Evolutionary conservation across 2,888 invertebrate species (phyloP).

Genomic region (Callyntrura guangdongensis): DNA sequence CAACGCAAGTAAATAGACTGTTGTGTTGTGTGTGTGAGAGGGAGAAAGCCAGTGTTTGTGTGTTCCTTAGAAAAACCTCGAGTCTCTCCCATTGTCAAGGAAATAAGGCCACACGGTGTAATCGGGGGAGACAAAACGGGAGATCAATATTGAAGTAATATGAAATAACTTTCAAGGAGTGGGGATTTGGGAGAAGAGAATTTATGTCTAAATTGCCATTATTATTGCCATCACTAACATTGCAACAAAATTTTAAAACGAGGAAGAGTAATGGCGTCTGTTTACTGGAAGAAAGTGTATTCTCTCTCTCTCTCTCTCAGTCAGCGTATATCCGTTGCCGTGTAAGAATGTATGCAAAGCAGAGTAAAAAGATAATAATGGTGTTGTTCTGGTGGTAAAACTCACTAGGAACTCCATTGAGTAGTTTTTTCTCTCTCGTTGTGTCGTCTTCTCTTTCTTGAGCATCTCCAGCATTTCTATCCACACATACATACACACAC

Average conservation of each 20-base stretch:
- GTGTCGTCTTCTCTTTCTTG: background rate
- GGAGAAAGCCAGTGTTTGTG: too few relatives aligned
- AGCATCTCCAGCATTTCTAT: background rate
- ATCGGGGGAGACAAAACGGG: conserved; percentile 52
- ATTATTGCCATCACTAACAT: background rate
- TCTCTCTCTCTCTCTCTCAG: too few relatives aligned
- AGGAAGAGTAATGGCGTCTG: background rate
- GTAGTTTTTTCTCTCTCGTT: background rate
- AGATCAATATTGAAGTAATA: conserved; percentile 38
- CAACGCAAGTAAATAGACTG: conserved; percentile 1
- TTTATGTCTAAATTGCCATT: background rate
- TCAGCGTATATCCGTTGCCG: too few relatives aligned
- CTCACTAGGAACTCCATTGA: conserved; percentile 16
- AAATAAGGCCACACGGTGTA: background rate
- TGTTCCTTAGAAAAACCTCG: background rate
- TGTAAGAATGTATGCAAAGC: background rate
- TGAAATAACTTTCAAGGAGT: background rate
- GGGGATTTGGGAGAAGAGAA: background rate
- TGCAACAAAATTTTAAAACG: too few relatives aligned
- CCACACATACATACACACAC: background rate
- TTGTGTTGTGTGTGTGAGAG: conserved; percentile 3
- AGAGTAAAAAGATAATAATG: background rate
- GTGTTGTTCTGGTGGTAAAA: background rate
- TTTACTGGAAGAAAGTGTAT: background rate
- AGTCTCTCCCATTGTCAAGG: conserved; percentile 51